Evolutionary conservation across 2,113 vertebrate genomes (phyloP), one percentile per base, ranked within the genome.

Genomic region (Rafetus swinhoei): DNA sequence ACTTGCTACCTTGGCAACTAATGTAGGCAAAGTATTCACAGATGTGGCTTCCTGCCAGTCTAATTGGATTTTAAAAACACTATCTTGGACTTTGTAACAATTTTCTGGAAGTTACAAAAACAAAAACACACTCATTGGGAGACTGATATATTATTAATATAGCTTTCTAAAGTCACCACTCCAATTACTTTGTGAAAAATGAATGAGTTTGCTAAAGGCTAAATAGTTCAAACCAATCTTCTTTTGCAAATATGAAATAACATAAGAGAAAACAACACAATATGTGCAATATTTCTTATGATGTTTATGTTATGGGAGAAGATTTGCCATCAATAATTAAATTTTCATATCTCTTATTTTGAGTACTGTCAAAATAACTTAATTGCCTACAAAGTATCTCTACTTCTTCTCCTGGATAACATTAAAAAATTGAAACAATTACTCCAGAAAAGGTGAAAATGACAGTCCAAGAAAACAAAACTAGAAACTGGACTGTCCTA

Each of bases 21-120:
- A 9, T 9, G 7, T 59, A 7, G 16, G n/a, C 81, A 22, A 90
- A 82, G 27, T 60, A 69, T n/a, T 88, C 22, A 50, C 24, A 35
- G 0, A 0, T 50, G 13, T 5, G 32, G 39, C 74, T 57, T 90
- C 69, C n/a, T 85, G 72, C 5, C 29, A 95, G 8, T 50, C 55
- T 87, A 80, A 81, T 52, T 7, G n/a, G 39, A 29, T 82, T 88
- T 86, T 88, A 50, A 8, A 88, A 94, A 82, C 11, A 52, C 35
- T 69, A 11, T 72, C 27, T 92, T 93, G 62, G 92, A 60, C 13
- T 83, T 62, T 65, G n/a, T 54, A 60, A 62, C 82, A 89, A n/a
- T 56, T 94, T 96, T 95, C 88, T 93, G 74, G 18, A 95, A 90
- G 76, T 85, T 32, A 86, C 54, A 93, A 69, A 91, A 45, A 45